These are phyloP conservation scores for Spheniscus mendiculus DNA, from an alignment of 2,113 vertebrate species.

Conservation along the genomic window DNA sequence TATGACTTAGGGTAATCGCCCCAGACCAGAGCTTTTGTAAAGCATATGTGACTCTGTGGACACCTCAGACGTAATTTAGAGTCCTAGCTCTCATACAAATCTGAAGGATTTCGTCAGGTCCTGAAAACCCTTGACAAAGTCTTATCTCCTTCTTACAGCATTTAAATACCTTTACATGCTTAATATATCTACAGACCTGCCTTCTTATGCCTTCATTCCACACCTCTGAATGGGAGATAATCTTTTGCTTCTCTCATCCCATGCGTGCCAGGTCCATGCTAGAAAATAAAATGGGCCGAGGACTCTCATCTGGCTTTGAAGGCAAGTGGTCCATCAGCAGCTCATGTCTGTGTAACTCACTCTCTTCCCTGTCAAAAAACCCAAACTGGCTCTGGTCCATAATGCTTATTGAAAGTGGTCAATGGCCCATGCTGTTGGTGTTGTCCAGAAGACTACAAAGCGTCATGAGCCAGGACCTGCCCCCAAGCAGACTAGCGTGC, in stretches of 20 bases:
- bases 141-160: background rate
- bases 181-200: background rate
- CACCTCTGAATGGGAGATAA: background rate
- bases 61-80: background rate
- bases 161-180: background rate
- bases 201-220: background rate
- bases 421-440: background rate
- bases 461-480: background rate
- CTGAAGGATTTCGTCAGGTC: background rate
- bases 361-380: background rate
- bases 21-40: background rate
- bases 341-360: background rate
- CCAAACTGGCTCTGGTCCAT: background rate
- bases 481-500: background rate
- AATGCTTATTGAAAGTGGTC: background rate
- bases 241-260: background rate
- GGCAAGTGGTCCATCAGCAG: background rate
- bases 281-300: background rate
- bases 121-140: background rate
- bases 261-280: background rate
- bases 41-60: background rate
- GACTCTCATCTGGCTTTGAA: background rate
- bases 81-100: background rate
- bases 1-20: background rate
- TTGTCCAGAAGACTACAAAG: background rate